Percentiles rank a stretch among this genome's conserved stretches.
Conservation (phyloP, 1,140 invertebrate genomes). For the Orchestia grillus region DNA sequence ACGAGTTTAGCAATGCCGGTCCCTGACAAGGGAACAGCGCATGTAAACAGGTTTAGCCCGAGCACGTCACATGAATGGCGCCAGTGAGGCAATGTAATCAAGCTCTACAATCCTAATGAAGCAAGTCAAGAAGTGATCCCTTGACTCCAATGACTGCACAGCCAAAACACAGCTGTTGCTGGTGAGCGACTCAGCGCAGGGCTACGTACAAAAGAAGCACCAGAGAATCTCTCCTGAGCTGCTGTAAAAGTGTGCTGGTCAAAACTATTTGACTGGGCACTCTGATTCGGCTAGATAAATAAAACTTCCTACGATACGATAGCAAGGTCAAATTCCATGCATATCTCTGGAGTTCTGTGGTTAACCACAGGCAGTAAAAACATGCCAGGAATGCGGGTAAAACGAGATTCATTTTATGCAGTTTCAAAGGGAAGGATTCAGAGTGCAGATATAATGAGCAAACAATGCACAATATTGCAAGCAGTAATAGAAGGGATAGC, state of each 20-base stretch:
- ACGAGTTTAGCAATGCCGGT: not conserved
- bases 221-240: not conserved
- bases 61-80: not conserved
- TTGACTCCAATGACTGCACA: not conserved
- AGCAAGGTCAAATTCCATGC: slow-evolving; percentile 1
- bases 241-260: not conserved
- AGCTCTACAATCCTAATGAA: slow-evolving; percentile 39
- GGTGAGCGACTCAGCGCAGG: not conserved
- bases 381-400: not conserved
- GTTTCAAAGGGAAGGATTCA: not conserved
- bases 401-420: not conserved
- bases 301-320: not conserved
- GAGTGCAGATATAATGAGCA: not conserved
- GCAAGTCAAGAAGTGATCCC: slow-evolving; percentile 23
- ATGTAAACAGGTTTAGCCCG: not conserved
- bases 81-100: slow-evolving; percentile 22
- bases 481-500: too few species aligned
- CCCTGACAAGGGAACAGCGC: not conserved
- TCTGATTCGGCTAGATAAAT: not conserved
- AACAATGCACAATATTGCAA: too few species aligned
- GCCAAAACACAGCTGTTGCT: slow-evolving; percentile 33
- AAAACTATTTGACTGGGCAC: not conserved
- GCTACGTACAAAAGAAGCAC: not conserved
- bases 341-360: not conserved
- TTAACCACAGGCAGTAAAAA: not conserved